A percentile compares a stretch with the other conserved stretches of the same genome.
phyloP scores from a whole-genome alignment of 2,888 invertebrate species.

The Cheilosia variabilis region DNA sequence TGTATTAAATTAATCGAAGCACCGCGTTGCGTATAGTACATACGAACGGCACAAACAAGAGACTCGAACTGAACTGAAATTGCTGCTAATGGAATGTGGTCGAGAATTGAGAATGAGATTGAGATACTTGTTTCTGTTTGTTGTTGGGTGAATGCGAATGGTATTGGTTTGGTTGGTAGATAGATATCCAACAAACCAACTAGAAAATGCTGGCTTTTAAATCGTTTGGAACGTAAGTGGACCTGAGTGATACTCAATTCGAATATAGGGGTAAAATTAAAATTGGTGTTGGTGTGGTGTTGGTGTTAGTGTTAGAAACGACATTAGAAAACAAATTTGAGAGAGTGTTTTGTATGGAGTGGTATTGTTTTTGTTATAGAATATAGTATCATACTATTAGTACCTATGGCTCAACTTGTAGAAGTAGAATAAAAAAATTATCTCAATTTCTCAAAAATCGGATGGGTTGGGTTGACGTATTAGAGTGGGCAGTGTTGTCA shows the following conservation, averaged over 20 bases:
- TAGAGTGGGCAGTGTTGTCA: too few species aligned
- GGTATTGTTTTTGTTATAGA: too few species aligned
- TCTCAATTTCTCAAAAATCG: too few species aligned
- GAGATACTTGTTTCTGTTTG: constrained; percentile 14
- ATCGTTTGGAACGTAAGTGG: constrained; percentile 45
- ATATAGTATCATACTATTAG: too few species aligned
- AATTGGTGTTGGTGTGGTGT: too few species aligned
- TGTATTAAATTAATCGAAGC: constrained; percentile 68
- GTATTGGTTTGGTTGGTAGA: too few species aligned
- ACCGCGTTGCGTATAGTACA: constrained; percentile 72
- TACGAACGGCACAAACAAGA: constrained; percentile 77
- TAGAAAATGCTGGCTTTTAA: constrained; percentile 21
- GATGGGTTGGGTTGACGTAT: too few species aligned
- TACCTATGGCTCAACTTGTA: too few species aligned
- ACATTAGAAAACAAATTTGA: neutral
- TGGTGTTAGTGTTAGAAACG: neutral
- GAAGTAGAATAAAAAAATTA: too few species aligned
- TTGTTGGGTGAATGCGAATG: neutral
- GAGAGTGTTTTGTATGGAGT: too few species aligned
- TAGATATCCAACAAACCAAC: constrained; percentile 15
- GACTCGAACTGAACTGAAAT: constrained; percentile 79
- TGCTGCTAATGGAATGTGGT: constrained; percentile 37
- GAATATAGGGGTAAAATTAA: neutral
- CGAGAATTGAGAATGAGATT: constrained; percentile 25
- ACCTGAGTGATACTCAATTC: constrained; percentile 26